These are phyloP conservation scores for Carpatolechia fugitivella DNA, from an alignment of 2,888 invertebrate species.

Conservation along the genomic window DNA sequence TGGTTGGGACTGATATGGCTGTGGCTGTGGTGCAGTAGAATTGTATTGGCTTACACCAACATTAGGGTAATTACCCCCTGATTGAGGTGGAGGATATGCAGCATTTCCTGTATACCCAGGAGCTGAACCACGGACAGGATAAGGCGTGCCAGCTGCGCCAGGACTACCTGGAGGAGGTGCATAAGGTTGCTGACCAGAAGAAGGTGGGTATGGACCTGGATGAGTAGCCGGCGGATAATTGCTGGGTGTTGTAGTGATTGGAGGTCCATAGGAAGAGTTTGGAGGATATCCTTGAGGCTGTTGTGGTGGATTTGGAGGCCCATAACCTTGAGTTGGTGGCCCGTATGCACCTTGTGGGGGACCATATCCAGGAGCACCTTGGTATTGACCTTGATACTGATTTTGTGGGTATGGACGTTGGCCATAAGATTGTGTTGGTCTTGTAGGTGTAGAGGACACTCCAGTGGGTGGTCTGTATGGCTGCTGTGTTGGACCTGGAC, in stretches of 20 bases:
- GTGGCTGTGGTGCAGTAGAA: slow-evolving; percentile 68
- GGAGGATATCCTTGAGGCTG: slow-evolving; percentile 85
- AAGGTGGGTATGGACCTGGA: slow-evolving; percentile 69
- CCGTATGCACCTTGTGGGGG: slow-evolving; percentile 85
- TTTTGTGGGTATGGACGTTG: slow-evolving; percentile 84
- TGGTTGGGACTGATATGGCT: slow-evolving; percentile 72
- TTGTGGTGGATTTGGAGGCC: slow-evolving; percentile 79
- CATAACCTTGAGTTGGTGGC: slow-evolving; percentile 82
- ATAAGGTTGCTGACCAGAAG: slow-evolving; percentile 69
- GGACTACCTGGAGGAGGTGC: slow-evolving; percentile 72
- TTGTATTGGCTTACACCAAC: slow-evolving; percentile 71
- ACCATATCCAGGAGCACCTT: slow-evolving; percentile 75
- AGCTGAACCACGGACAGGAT: slow-evolving; percentile 63
- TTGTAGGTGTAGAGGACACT: slow-evolving; percentile 76
- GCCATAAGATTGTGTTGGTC: slow-evolving; percentile 83
- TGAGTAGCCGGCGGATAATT: slow-evolving; percentile 78
- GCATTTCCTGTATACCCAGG: slow-evolving; percentile 71
- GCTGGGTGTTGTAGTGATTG: slow-evolving; percentile 78
- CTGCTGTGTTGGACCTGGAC: slow-evolving; percentile 64
- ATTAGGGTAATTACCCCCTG: slow-evolving; percentile 68
- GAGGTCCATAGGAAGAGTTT: slow-evolving; percentile 81
- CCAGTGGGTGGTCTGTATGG: slow-evolving; percentile 73
- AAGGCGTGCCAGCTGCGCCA: slow-evolving; percentile 62
- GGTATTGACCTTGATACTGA: slow-evolving; percentile 81
- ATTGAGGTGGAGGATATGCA: slow-evolving; percentile 67